Percentiles rank a stretch among this genome's conserved stretches.
These are phyloP conservation scores for Tridacna gigas DNA, from an alignment of 2,888 invertebrate genomes.

Conservation along the genomic window DNA sequence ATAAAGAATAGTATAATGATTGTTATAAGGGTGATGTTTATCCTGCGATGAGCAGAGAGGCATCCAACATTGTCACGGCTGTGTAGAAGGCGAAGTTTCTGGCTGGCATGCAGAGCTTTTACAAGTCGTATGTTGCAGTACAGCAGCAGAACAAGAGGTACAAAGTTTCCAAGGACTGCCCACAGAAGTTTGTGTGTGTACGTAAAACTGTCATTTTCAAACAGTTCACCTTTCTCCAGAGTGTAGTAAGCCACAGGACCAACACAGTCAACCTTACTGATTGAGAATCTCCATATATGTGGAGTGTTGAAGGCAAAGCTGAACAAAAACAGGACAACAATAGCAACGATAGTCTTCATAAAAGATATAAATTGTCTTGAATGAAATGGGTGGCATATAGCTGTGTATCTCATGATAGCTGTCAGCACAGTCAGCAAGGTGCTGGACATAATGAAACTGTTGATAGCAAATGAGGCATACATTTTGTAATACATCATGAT, in stretches of 20 bases:
- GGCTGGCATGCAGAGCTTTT: constrained; percentile 73
- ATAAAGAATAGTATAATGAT: constrained; percentile 79
- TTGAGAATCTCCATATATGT: constrained; percentile 69
- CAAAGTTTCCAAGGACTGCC: constrained; percentile 75
- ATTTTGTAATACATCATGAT: constrained; percentile 74
- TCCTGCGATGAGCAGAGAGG: constrained; percentile 74
- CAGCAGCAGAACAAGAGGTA: constrained; percentile 73
- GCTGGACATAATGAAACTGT: constrained; percentile 87
- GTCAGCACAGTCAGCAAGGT: constrained; percentile 91
- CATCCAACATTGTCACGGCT: constrained; percentile 71
- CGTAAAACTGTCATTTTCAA: constrained; percentile 59
- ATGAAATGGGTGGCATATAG: constrained; percentile 90
- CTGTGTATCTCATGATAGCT: constrained; percentile 90
- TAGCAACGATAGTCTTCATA: constrained; percentile 87
- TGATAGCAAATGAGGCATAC: constrained; percentile 72
- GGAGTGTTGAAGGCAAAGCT: constrained; percentile 90
- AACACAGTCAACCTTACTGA: constrained; percentile 34
- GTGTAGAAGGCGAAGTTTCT: constrained; percentile 72
- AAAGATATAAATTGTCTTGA: constrained; percentile 88
- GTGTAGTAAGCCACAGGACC: constrained; percentile 32
- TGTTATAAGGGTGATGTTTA: constrained; percentile 78
- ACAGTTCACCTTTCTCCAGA: constrained; percentile 51
- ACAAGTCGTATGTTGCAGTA: constrained; percentile 79
- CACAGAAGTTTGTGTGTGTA: constrained; percentile 72
- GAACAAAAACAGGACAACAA: constrained; percentile 88